A percentile compares a stretch with the other conserved stretches of the same genome.
Conservation (phyloP, 1,140 invertebrate genomes). For the Eumeta japonica region DNA sequence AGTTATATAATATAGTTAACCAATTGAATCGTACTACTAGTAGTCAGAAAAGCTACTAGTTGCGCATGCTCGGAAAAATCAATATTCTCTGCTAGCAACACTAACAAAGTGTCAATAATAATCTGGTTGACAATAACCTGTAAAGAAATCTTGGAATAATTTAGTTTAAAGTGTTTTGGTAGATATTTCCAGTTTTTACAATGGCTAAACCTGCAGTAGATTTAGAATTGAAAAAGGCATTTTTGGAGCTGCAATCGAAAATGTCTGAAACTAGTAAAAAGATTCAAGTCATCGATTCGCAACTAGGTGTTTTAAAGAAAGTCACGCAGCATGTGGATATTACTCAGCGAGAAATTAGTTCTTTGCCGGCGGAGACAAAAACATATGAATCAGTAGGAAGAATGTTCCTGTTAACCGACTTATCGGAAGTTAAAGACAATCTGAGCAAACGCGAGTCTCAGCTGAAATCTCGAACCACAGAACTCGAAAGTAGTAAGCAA, state of each 20-base stretch:
- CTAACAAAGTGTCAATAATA: too few species aligned
- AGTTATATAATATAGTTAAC: too few species aligned
- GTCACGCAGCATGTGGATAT: constrained; percentile 70
- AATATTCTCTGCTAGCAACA: too few species aligned
- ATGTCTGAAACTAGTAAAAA: constrained; percentile 79
- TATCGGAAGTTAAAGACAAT: constrained; percentile 64
- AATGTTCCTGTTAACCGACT: constrained; percentile 78
- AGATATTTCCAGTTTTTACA: too few species aligned
- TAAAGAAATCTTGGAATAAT: too few species aligned
- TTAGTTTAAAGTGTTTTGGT: too few species aligned
- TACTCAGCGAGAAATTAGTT: constrained; percentile 62
- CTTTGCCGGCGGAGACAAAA: constrained; percentile 62
- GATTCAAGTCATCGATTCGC: constrained; percentile 74
- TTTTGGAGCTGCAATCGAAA: constrained; percentile 80
- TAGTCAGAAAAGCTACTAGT: too few species aligned
- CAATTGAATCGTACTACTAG: too few species aligned
- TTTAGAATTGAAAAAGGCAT: constrained; percentile 70
- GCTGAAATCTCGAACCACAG: constrained; percentile 71
- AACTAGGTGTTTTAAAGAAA: constrained; percentile 72
- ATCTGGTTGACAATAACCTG: too few species aligned
- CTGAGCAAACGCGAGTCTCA: constrained; percentile 62
- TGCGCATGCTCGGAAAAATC: too few species aligned
- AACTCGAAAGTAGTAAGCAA: constrained; percentile 71
- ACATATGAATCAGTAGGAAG: constrained; percentile 81
- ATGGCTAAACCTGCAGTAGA: constrained; percentile 53